Evolutionary conservation across 2,113 vertebrate species (phyloP).

Genomic region (Nestor notabilis): DNA sequence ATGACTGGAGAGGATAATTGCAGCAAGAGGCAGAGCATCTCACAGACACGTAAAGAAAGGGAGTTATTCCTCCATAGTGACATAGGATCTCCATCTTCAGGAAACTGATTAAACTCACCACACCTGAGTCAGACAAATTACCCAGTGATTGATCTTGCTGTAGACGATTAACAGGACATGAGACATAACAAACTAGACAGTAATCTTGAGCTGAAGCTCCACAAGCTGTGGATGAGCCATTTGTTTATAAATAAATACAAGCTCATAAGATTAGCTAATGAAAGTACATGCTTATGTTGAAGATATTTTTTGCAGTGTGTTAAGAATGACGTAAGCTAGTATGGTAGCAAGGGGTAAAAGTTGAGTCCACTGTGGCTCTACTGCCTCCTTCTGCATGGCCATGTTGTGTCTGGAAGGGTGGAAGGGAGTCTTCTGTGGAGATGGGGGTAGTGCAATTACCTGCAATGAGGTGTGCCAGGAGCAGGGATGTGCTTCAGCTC

Average conservation of each 20-base stretch:
- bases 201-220: neutral
- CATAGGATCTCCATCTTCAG: neutral
- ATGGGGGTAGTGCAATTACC: neutral
- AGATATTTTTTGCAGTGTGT: neutral
- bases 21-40: neutral
- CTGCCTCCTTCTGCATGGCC: fast-evolving
- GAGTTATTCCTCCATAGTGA: neutral
- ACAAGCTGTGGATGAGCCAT: neutral
- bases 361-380: neutral
- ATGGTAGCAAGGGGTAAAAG: neutral
- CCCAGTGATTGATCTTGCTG: neutral
- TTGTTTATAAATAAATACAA: neutral
- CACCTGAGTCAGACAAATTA: neutral
- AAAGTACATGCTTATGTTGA: neutral
- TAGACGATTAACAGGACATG: neutral
- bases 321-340: neutral
- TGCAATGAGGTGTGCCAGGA: neutral
- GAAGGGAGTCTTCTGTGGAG: neutral
- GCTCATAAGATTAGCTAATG: neutral
- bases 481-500: neutral
- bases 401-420: too few relatives aligned
- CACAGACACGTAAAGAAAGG: neutral
- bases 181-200: neutral
- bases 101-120: neutral
- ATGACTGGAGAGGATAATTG: neutral